These are phyloP conservation scores for Discoglossus pictus DNA, from an alignment of 2,797 vertebrate genomes.

Conservation along the genomic window DNA sequence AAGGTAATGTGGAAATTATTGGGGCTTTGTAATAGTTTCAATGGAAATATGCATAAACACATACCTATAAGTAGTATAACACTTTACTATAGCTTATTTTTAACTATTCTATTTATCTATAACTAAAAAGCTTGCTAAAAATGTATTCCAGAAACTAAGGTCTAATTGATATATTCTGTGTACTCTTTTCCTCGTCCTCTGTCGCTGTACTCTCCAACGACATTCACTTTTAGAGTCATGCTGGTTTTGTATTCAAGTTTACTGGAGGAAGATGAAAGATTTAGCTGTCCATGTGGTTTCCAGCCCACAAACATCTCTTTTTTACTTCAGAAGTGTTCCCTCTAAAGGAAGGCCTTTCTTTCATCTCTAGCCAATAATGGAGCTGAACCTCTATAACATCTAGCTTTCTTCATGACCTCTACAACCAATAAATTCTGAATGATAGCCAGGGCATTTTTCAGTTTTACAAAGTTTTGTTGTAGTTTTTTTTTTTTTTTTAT, in stretches of 20 bases:
- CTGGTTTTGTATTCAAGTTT: not conserved
- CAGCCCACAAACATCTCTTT: constrained; percentile 16
- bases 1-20: too few species aligned
- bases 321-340: constrained; percentile 20
- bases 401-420: constrained; percentile 6
- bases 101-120: too few species aligned
- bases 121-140: too few species aligned
- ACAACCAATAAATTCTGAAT: constrained; percentile 10
- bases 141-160: too few species aligned
- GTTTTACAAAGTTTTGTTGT: not conserved
- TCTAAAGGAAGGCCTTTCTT: constrained; percentile 32
- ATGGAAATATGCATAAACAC: too few species aligned
- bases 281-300: constrained; percentile 16
- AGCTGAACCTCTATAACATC: constrained; percentile 20
- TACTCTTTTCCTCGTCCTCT: not conserved
- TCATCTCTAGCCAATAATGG: constrained; percentile 27
- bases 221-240: constrained; percentile 2
- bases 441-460: constrained; percentile 12
- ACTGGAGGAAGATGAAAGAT: constrained; percentile 33
- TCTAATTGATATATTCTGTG: too few species aligned
- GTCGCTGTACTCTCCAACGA: not conserved
- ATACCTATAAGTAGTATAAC: too few species aligned
- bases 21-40: too few species aligned
- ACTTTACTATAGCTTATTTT: too few species aligned
- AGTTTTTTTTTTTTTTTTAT: constrained; percentile 6